Conservation (phyloP, 2,797 vertebrate species). For the Martes flavigula region DNA sequence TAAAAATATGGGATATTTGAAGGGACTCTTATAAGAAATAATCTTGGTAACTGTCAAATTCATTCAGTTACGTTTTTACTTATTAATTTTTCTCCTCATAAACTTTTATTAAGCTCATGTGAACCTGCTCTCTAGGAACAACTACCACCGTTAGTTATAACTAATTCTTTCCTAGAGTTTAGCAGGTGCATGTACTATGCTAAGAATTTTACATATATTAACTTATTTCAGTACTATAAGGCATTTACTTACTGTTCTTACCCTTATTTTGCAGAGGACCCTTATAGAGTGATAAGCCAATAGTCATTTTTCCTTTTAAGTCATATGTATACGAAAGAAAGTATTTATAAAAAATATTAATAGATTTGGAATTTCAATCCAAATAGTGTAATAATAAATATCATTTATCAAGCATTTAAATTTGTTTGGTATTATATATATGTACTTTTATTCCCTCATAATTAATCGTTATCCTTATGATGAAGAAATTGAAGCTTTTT, state of each 20-base stretch:
- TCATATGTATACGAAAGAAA: not conserved
- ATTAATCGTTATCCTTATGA: not conserved
- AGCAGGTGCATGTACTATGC: not conserved
- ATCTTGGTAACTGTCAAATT: not conserved
- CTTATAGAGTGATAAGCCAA: not conserved
- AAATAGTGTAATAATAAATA: constrained; percentile 11
- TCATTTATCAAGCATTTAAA: constrained; percentile 16
- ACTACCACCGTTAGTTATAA: not conserved
- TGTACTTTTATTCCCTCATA: constrained; percentile 4
- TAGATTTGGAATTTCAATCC: constrained; percentile 28
- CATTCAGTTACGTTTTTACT: not conserved
- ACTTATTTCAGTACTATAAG: not conserved
- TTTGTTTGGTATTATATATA: not conserved
- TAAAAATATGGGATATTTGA: not conserved
- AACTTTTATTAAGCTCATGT: constrained; percentile 12
- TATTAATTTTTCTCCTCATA: constrained; percentile 7
- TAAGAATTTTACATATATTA: not conserved
- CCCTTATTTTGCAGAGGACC: not conserved
- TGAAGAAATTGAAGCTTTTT: too few species aligned
- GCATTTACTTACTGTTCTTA: not conserved
- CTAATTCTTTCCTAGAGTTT: not conserved
- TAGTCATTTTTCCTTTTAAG: not conserved
- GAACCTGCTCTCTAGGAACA: not conserved
- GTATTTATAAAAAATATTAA: constrained; percentile 13
- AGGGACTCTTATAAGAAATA: not conserved